Evolutionary conservation across 2,888 invertebrate genomes (phyloP), one percentile per base, ranked within the genome.

Genomic region (Auanema sp.): DNA sequence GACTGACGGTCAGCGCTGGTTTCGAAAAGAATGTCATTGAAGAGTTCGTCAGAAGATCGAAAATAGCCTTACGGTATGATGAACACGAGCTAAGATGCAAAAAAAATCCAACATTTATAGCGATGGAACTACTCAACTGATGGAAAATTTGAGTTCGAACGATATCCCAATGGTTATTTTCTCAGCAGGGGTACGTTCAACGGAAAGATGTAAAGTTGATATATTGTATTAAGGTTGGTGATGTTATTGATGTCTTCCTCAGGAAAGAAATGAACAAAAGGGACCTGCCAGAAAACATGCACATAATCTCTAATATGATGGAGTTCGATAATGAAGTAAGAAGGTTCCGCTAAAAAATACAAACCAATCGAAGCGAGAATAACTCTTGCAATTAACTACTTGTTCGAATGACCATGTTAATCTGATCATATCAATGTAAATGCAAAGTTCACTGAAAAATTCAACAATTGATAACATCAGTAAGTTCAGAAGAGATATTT

Each of bases 161-260:
- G 56, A 66, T 14, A 68, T 97, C 42, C 97, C 96, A 0, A 87
- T 95, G 58, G 85, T 97, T 66, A 91, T 97, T 50, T 95, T 97
- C 86, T 94, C 94, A 1, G 97, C 96, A 6, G 97, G 97, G 33
- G 77, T 60, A 5, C 6, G 10, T 3, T 47, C 47, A 5, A 5
- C 33, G 4, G 8, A 33, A 33, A 33, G 33, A 33, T 5, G 3
- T 33, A 33, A 33, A 5, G 8, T 33, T 33, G n/a, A 56, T 14
- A 6, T 44, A n/a, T 23, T 16, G 21, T 10, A 25, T 47, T 18
- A 16, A 60, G 60, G 60, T 82, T 57, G 81, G 80, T 18, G 73
- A 97, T 84, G 89, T 92, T 0, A 91, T 97, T 1, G 87, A 90
- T 23, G 90, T 90, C 2, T 89, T 92, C 40, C 86, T 97, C 43